Conservation (phyloP, 1,140 invertebrate species). For the Aphaenogaster rudis region DNA sequence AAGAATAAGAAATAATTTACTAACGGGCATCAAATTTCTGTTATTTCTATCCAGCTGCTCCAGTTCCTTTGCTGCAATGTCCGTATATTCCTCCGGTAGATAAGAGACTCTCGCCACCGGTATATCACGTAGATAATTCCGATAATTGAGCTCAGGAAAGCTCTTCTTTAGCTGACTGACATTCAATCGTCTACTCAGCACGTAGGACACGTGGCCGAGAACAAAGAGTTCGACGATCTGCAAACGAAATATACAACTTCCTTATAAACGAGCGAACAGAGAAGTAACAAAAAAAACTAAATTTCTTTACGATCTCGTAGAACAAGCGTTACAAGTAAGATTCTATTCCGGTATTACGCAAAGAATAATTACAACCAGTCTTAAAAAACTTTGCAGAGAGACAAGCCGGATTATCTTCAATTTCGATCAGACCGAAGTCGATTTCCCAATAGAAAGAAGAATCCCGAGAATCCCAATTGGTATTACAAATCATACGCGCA, state of each 20-base stretch:
- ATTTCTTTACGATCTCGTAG: background rate
- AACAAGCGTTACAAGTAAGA: slow-evolving; percentile 4
- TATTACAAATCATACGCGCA: background rate
- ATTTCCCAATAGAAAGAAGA: slow-evolving; percentile 2
- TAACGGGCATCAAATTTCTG: slow-evolving; percentile 73
- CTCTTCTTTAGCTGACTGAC: slow-evolving; percentile 5
- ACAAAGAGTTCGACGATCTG: slow-evolving; percentile 64
- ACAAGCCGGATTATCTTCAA: background rate
- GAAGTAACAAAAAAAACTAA: slow-evolving; percentile 1
- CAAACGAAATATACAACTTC: background rate
- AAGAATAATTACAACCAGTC: background rate
- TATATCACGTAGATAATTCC: background rate
- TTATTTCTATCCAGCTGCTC: slow-evolving; percentile 61
- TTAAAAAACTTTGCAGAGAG: background rate
- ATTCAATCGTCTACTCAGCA: slow-evolving; percentile 65
- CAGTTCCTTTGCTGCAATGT: background rate
- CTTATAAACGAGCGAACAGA: background rate
- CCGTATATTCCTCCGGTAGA: slow-evolving; percentile 67
- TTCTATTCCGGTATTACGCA: background rate
- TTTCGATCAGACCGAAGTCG: background rate
- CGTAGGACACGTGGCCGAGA: slow-evolving; percentile 43
- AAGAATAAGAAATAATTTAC: slow-evolving; percentile 32
- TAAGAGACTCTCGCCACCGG: slow-evolving; percentile 38
- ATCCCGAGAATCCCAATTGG: background rate
- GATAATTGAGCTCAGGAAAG: background rate